Conservation (phyloP, 2,113 vertebrate genomes). For the Nycticryphes semicollaris region DNA sequence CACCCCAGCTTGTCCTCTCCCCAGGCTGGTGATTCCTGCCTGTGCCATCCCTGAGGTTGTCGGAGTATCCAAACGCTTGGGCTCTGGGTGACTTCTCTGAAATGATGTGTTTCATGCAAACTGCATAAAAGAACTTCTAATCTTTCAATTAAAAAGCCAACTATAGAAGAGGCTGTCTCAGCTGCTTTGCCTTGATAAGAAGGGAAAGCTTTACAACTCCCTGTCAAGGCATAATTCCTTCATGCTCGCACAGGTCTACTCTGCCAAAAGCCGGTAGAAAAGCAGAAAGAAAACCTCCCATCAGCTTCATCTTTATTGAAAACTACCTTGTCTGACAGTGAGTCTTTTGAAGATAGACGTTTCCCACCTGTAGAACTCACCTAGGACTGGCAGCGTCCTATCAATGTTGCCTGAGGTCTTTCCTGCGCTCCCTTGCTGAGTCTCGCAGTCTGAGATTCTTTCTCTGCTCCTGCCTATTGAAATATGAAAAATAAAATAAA, state of each 20-base stretch:
- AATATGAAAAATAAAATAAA: constrained; percentile 29
- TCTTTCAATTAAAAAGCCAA: constrained; percentile 65
- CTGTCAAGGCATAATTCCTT: constrained; percentile 53
- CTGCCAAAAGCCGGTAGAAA: constrained; percentile 48
- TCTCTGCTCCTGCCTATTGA: background rate
- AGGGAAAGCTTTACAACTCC: constrained; percentile 40
- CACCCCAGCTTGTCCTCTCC: background rate
- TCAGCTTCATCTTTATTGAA: constrained; percentile 62
- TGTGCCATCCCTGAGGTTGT: background rate
- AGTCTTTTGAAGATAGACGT: constrained; percentile 50
- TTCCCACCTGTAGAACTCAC: constrained; percentile 49
- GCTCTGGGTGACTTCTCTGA: background rate
- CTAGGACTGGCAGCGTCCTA: constrained; percentile 30
- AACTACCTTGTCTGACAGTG: constrained; percentile 53
- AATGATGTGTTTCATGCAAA: background rate
- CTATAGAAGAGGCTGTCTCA: constrained; percentile 45
- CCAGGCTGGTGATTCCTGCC: background rate
- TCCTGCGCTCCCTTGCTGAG: background rate
- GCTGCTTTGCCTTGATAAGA: constrained; percentile 70
- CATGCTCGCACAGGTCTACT: background rate
- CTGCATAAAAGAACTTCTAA: constrained; percentile 26
- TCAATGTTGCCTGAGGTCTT: constrained; percentile 36
- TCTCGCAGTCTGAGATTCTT: background rate
- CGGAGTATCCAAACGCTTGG: background rate
- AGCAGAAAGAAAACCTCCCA: constrained; percentile 21